Evolutionary conservation across 1,140 invertebrate genomes (phyloP), one percentile per base, ranked within the genome.

Genomic region (Drosophila pseudoananassae): DNA sequence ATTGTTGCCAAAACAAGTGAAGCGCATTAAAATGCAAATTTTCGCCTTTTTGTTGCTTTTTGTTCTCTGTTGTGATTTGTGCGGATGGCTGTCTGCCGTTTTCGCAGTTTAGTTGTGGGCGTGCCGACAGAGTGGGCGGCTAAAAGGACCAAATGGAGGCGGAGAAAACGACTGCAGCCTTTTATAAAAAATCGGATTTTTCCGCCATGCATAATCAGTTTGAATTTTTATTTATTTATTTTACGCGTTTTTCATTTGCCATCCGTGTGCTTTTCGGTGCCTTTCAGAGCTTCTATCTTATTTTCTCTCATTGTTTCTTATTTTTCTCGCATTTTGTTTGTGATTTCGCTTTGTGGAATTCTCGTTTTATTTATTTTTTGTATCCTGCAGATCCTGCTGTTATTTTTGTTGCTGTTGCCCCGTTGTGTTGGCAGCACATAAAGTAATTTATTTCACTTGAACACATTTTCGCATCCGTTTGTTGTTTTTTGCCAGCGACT

Each of bases 21-120:
- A 83, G 78, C 79, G 83, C 83, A 88, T 88, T 88, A 83, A 88
- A 88, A 88, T 88, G 83, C 83, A 88, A 88, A 88, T 88, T 88
- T 83, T 45, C 63, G 40, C 33, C 8, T 76, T 80, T 56, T 61
- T 57, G 54, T 51, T 56, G 50, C 38, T 70, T 74, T 74, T 66
- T 40, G 43, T 38, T 47, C 64, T 63, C 47, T 69, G 52, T 72
- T 88, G 75, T 87, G 78, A 83, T 88, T 87, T 83, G 81, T 81
- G 74, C 49, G 79, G 53, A 69, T 71, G 65, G 59, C 70, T 77
- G 56, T 77, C 68, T 64, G 52, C 54, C 56, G 57, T 68, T 61
- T 70, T 63, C 55, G 54, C 82, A 82, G 65, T 87, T 85, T 87
- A 88, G 82, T 87, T 88, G 76, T 68, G 82, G 82, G 82, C 78